phyloP scores from a whole-genome alignment of 2,113 vertebrate species.

The Fulica atra region DNA sequence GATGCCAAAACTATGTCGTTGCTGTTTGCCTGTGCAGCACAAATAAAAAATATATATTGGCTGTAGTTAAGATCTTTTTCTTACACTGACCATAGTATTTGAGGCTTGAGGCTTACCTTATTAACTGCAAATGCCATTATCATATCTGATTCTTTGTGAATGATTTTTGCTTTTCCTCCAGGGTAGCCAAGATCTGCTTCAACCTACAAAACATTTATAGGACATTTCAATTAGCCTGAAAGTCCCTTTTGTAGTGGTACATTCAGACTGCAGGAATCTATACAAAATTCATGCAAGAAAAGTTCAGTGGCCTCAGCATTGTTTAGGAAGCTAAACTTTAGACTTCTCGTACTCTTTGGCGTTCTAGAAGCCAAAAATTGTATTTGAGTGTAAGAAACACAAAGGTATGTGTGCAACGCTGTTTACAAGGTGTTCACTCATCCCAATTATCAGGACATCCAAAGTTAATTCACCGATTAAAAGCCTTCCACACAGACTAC shows the following conservation, averaged over 20 bases:
- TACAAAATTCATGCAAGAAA: constrained; percentile 63
- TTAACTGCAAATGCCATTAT: constrained; percentile 98
- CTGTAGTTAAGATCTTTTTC: background rate
- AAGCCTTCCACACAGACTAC: constrained; percentile 45
- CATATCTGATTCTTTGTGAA: constrained; percentile 98
- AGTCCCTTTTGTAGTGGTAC: background rate
- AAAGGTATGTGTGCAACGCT: background rate
- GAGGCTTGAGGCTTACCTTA: constrained; percentile 78
- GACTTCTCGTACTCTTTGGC: constrained; percentile 27
- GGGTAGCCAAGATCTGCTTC: constrained; percentile 97
- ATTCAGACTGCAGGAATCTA: constrained; percentile 7
- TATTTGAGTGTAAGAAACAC: background rate
- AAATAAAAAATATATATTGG: background rate
- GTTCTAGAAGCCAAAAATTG: constrained; percentile 28
- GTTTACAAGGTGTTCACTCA: constrained; percentile 48
- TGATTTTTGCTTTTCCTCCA: constrained; percentile 94
- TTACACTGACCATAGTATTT: background rate
- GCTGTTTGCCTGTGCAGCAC: constrained; percentile 83
- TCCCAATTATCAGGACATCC: constrained; percentile 14
- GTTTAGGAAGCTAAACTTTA: constrained; percentile 43
- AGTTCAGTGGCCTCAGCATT: constrained; percentile 67
- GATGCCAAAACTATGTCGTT: constrained; percentile 97
- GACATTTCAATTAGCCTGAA: background rate
- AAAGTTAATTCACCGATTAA: constrained; percentile 35
- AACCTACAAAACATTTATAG: constrained; percentile 81